A percentile compares a stretch with the other conserved stretches of the same genome.
Conservation (phyloP, 2,888 invertebrate genomes). For the Drosophila kanekoi region DNA sequence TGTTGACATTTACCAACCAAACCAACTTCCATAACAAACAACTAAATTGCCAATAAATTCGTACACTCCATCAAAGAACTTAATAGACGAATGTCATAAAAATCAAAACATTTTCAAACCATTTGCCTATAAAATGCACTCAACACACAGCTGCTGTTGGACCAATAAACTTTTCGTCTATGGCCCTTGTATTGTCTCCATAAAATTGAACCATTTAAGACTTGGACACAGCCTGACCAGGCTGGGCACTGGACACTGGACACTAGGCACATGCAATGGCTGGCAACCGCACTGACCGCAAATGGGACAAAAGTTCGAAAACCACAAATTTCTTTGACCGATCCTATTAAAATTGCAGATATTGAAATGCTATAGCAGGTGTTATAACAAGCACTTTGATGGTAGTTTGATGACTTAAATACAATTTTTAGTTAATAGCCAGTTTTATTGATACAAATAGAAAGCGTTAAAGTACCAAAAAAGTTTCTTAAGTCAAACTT, state of each 20-base stretch:
- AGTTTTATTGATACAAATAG: neutral
- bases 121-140: conserved; percentile 33
- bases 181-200: conserved; percentile 14
- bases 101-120: conserved; percentile 11
- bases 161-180: conserved; percentile 37
- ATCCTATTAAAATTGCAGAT: conserved; percentile 35
- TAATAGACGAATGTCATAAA: conserved; percentile 14
- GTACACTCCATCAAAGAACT: neutral
- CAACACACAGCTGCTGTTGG: conserved; percentile 11
- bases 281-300: conserved; percentile 55
- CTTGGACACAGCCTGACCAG: conserved; percentile 9
- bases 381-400: neutral
- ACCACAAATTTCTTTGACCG: conserved; percentile 48
- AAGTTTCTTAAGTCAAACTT: too few relatives aligned
- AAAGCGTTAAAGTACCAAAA: neutral
- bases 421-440: neutral
- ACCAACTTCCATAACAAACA: neutral
- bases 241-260: conserved; percentile 1
- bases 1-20: conserved; percentile 12
- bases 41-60: conserved; percentile 9
- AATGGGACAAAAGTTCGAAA: conserved; percentile 46
- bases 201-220: conserved; percentile 34
- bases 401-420: neutral
- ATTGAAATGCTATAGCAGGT: conserved; percentile 23
- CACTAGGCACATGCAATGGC: conserved; percentile 14